Conservation (phyloP, 2,113 vertebrate species). For the Orthonyx spaldingii region DNA sequence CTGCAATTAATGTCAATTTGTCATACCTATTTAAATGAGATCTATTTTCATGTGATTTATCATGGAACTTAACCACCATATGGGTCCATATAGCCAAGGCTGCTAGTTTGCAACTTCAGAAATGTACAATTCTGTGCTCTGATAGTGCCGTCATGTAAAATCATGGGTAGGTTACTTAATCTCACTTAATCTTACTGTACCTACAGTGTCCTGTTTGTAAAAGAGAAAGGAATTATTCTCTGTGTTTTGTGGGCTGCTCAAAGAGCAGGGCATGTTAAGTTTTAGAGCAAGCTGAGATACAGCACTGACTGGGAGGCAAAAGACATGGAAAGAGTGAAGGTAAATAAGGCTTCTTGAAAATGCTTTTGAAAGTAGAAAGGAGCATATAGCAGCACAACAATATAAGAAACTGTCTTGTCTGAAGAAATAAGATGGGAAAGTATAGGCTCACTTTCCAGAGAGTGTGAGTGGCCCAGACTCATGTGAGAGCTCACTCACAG, state of each 20-base stretch:
- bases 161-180: background rate
- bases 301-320: background rate
- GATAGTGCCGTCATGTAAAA: background rate
- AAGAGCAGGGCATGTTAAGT: background rate
- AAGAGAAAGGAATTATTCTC: background rate
- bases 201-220: background rate
- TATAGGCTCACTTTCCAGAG: background rate
- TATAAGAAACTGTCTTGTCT: background rate
- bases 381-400: background rate
- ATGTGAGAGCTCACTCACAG: background rate
- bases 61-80: background rate
- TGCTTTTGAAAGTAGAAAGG: background rate
- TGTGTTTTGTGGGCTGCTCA: background rate
- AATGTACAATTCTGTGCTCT: background rate
- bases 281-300: background rate
- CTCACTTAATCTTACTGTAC: background rate
- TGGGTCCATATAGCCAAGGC: background rate
- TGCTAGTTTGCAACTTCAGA: background rate
- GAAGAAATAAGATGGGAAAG: background rate
- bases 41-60: background rate
- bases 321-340: background rate
- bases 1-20: background rate
- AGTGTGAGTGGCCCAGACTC: background rate
- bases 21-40: background rate
- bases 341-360: background rate